Evolutionary conservation across 1,140 invertebrate genomes (phyloP).

Genomic region (Leptinotarsa undecemlineata): DNA sequence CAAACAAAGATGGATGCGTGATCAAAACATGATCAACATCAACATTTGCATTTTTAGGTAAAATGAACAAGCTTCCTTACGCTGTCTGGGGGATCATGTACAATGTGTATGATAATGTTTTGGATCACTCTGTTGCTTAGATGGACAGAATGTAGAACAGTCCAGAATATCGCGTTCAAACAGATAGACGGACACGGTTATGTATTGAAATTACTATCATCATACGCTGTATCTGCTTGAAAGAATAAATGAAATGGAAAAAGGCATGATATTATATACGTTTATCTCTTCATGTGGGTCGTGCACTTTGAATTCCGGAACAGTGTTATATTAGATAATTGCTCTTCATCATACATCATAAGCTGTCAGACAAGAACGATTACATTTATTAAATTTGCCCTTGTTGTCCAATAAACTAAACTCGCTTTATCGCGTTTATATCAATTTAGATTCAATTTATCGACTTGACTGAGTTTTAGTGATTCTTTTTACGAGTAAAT

Average conservation of each 20-base stretch:
- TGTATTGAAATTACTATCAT: too few relatives aligned
- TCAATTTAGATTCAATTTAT: background rate
- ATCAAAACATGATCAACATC: too few relatives aligned
- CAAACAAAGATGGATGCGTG: too few relatives aligned
- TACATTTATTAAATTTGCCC: slow-evolving; percentile 1
- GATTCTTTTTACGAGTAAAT: background rate
- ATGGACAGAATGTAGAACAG: too few relatives aligned
- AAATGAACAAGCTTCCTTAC: too few relatives aligned
- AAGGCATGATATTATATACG: background rate
- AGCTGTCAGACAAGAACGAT: background rate
- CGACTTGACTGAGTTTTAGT: background rate
- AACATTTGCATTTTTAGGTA: too few relatives aligned
- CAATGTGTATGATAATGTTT: too few relatives aligned
- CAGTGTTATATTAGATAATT: background rate
- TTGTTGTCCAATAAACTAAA: slow-evolving; percentile 3
- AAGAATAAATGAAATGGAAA: background rate
- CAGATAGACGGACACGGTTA: too few relatives aligned
- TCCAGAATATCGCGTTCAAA: too few relatives aligned
- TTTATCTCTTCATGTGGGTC: background rate
- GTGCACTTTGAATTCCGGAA: background rate
- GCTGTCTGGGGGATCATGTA: too few relatives aligned
- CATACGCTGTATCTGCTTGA: background rate
- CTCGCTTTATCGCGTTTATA: background rate
- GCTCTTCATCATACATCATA: background rate
- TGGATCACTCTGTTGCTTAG: too few relatives aligned